Evolutionary conservation across 2,113 vertebrate genomes (phyloP), one percentile per base, ranked within the genome.

Genomic region (Grallaria varia): DNA sequence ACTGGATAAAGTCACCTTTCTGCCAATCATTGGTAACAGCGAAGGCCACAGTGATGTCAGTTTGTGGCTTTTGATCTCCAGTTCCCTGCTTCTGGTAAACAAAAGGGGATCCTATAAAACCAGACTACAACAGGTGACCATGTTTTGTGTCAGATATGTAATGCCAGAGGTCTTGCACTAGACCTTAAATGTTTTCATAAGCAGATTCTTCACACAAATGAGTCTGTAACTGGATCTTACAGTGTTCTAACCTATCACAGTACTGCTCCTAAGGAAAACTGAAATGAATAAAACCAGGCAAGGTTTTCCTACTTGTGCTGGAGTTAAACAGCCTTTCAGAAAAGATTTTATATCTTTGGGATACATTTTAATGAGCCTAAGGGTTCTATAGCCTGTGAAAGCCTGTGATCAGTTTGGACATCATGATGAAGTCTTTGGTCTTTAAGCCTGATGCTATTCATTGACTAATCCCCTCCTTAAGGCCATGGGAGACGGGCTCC

Each of bases 391-490:
- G 47, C 39, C 35, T 56, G 27, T 4, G 9, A 52, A 79, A 68
- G 67, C 16, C 12, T 2, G 59, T 16, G 30, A 79, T 49, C 31
- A 28, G 53, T 53, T 39, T 73, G 75, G 22, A 39, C 0, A 0
- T 33, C 77, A 44, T 0, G 0, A 27, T 30, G 39, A 24, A 42
- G 19, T 50, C 59, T 69, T 5, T 37, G 47, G 33, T 62, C 67
- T 69, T 14, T 14, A 58, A 89, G 35, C 12, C 44, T 73, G 18
- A 50, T 42, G 24, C 40, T 49, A 12, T 35, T 83, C 7, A 50
- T 27, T 0, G 0, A 20, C 20, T n/a, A 21, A 79, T 33, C 6
- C 23, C 12, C 14, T 72, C 35, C 33, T 39, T 5, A 5, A 0
- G 9, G 40, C 56, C 56, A 31, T 1, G 0, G 77, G 17, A 73